A percentile compares a stretch with the other conserved stretches of the same genome.
These are phyloP conservation scores for Vandiemenella viatica DNA, from an alignment of 2,888 invertebrate species.

Conservation along the genomic window DNA sequence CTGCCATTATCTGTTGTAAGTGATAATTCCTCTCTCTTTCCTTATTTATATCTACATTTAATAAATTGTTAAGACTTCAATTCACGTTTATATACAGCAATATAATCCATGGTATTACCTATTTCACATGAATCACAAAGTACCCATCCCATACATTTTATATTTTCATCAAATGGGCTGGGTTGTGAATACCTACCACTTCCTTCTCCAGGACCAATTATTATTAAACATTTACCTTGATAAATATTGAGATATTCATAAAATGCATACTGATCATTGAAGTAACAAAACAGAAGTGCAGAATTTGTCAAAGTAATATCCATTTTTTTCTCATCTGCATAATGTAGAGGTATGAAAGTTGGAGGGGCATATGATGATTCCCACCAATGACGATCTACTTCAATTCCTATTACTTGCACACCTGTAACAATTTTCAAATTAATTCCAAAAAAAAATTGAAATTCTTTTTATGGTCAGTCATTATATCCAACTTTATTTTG, in stretches of 20 bases:
- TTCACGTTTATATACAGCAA: conserved; percentile 40
- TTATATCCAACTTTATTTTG: neutral
- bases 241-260: conserved; percentile 47
- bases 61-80: too few species aligned
- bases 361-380: conserved; percentile 45
- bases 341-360: conserved; percentile 48
- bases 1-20: too few species aligned
- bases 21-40: too few species aligned
- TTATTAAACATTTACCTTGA: conserved; percentile 47
- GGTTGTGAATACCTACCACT: conserved; percentile 55
- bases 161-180: conserved; percentile 43
- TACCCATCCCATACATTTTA: conserved; percentile 35
- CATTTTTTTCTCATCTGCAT: conserved; percentile 29
- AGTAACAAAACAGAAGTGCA: conserved; percentile 66
- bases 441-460: neutral
- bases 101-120: conserved; percentile 44
- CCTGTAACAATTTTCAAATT: conserved; percentile 33
- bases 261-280: conserved; percentile 57
- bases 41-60: too few species aligned
- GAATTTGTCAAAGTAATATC: conserved; percentile 20
- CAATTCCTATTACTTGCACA: conserved; percentile 48
- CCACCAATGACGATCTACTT: conserved; percentile 74
- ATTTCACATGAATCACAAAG: conserved; percentile 42
- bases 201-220: conserved; percentile 54
- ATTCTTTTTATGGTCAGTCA: too few species aligned